Conservation (phyloP, 2,113 vertebrate genomes). For the Peucedramus taeniatus region DNA sequence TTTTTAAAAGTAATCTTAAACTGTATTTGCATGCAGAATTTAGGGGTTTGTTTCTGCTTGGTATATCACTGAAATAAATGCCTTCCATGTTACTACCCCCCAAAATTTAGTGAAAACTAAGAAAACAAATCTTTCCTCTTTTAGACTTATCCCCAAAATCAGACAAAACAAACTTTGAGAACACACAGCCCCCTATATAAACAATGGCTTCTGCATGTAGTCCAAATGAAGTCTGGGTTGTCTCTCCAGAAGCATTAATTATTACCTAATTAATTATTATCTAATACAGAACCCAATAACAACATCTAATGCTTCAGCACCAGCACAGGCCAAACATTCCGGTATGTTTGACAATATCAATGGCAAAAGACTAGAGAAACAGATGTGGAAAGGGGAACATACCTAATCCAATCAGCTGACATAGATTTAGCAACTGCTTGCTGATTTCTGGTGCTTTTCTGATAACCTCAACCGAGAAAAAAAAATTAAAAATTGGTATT, state of each 20-base stretch:
- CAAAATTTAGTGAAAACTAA: background rate
- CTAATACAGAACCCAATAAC: background rate
- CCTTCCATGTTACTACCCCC: fast-evolving
- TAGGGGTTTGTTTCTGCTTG: background rate
- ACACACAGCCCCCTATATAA: fast-evolving
- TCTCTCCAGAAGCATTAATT: background rate
- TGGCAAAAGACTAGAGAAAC: background rate
- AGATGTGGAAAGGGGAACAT: background rate
- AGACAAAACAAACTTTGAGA: background rate
- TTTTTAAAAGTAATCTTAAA: background rate
- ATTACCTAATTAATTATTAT: background rate
- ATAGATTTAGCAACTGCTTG: background rate
- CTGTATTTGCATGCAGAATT: background rate
- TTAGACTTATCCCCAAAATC: background rate
- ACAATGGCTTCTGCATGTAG: fast-evolving
- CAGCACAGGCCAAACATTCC: background rate
- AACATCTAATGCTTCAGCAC: background rate
- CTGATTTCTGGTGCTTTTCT: background rate
- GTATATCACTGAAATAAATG: background rate
- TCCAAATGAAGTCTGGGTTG: background rate
- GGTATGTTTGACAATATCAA: background rate
- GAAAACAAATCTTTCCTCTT: background rate
- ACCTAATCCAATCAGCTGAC: background rate
- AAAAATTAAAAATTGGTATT: background rate
- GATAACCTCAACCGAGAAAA: background rate